Evolutionary conservation across 2,113 vertebrate species (phyloP), one percentile per base, ranked within the genome.

Genomic region (Otus sunia): DNA sequence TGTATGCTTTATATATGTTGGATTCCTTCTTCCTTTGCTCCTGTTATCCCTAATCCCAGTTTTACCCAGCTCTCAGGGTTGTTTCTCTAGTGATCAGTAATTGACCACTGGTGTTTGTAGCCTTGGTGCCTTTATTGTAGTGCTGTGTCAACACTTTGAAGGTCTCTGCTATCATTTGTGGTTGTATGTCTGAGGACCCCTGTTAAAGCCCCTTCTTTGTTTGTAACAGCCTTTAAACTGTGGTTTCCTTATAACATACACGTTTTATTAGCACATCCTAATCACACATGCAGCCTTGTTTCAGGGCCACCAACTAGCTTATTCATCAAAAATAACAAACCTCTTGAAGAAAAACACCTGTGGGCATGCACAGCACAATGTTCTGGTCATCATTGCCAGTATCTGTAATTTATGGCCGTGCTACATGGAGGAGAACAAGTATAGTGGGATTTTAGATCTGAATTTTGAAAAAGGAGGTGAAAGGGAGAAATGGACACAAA

Each of bases 311-410:
- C 8, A 5, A 72, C 29, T 41, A 49, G 26, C 21, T 43, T 41
- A 27, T 71, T 77, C 12, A 41, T 56, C 18, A 73, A 64, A 66
- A 79, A 64, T 72, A 72, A 25, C n/a, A 64, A 52, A 30, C 22
- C 12, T 3, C 59, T 91, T 12, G 9, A 64, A 45, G 66, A 8
- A 18, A 45, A 12, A 29, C 34, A 58, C 37, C 36, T 37, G 52
- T 41, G 50, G 32, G 89, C 23, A 52, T 10, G 22, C 15, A n/a
- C 0, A 1, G 50, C 10, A 4, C 30, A 19, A 18, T 13, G 11
- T 37, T 75, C n/a, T 53, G 39, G n/a, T 26, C 41, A 22, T 18
- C 1, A 1, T 30, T 71, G n/a, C n/a, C 18, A 49, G 49, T 10
- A 6, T 56, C 56, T 71, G 17, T 77, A 63, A 41, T 23, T n/a